Percentiles rank a stretch among this genome's conserved stretches.
Evolutionary conservation across 1,140 invertebrate genomes (phyloP).

Genomic region (Drosophila kanapiae): DNA sequence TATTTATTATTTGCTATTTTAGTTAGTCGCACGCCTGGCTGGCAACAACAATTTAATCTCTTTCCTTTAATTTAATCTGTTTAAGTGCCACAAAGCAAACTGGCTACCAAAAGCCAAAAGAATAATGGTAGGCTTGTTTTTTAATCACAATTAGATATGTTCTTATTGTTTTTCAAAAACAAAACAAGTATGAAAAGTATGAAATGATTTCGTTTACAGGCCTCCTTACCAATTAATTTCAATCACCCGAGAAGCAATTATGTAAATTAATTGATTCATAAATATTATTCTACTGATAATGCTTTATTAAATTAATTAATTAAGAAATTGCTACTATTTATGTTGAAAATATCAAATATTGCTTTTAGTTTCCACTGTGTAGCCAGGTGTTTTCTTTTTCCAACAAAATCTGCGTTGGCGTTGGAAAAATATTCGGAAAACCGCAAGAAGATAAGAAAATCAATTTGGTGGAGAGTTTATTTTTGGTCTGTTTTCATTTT

Average conservation of each 20-base stretch:
- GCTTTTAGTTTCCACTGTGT: background rate
- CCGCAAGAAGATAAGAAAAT: slow-evolving; percentile 9
- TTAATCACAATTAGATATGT: background rate
- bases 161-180: background rate
- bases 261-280: too few species aligned
- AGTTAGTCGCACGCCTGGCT: slow-evolving; percentile 43
- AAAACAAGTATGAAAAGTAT: too few species aligned
- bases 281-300: too few species aligned
- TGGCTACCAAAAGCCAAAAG: background rate
- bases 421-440: background rate
- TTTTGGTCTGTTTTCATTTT: slow-evolving; percentile 11
- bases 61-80: slow-evolving; percentile 15
- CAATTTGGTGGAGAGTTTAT: slow-evolving; percentile 10
- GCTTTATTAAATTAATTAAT: too few species aligned
- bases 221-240: too few species aligned
- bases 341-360: background rate
- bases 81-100: slow-evolving; percentile 21
- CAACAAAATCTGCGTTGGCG: slow-evolving; percentile 4
- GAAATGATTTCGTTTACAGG: too few species aligned
- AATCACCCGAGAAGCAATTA: too few species aligned
- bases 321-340: too few species aligned
- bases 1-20: slow-evolving; percentile 13
- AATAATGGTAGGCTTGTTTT: background rate
- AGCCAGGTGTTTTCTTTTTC: slow-evolving; percentile 11
- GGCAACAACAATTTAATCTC: slow-evolving; percentile 40